phyloP scores from a whole-genome alignment of 2,113 vertebrate genomes.

The Haliaeetus leucogaster region DNA sequence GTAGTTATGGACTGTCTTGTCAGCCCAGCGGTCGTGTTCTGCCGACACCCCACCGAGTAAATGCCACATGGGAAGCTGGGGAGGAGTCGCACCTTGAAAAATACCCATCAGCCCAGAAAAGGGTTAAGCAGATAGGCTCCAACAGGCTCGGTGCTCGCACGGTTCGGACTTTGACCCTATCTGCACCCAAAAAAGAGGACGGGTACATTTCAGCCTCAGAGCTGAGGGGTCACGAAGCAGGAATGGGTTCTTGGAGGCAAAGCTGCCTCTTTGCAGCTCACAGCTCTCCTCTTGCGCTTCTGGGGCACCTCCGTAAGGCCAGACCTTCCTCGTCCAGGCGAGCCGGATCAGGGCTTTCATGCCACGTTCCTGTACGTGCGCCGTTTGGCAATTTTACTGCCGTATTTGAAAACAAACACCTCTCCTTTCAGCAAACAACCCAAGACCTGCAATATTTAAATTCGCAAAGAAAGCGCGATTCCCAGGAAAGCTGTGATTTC shows the following conservation, averaged over 20 bases:
- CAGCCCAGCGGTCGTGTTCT: background rate
- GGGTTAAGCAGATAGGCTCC: background rate
- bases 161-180: background rate
- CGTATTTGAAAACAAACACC: background rate
- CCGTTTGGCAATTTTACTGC: background rate
- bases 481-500: background rate
- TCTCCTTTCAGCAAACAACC: background rate
- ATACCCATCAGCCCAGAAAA: background rate
- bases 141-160: background rate
- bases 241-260: background rate
- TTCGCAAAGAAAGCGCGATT: background rate
- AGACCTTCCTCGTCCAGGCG: background rate
- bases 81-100: background rate
- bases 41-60: background rate
- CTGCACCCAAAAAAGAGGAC: background rate
- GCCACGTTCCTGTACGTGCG: background rate
- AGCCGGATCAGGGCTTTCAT: background rate
- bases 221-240: background rate
- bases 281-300: background rate
- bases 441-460: background rate
- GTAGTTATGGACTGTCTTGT: background rate
- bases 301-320: background rate
- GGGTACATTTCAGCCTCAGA: background rate
- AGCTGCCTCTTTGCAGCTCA: background rate
- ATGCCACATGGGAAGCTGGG: background rate